These are phyloP conservation scores for Peromyscus maniculatus DNA, from an alignment of 2,113 vertebrate species.

Conservation along the genomic window DNA sequence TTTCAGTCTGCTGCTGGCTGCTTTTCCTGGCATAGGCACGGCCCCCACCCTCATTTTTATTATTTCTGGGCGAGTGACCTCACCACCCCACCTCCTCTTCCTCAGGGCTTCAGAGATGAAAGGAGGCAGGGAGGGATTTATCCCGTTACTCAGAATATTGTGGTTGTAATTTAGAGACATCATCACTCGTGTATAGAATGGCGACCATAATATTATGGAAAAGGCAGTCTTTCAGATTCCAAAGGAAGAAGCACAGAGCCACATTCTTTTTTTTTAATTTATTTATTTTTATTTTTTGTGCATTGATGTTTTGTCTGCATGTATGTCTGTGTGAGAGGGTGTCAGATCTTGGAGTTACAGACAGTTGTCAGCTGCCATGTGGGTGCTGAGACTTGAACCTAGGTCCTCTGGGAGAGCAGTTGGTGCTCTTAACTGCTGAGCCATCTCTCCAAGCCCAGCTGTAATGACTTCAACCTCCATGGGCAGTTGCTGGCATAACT, in stretches of 20 bases:
- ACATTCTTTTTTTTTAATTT: not conserved
- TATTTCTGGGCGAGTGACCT: slow-evolving; percentile 38
- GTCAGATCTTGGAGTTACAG: too few relatives aligned
- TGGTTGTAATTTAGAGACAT: slow-evolving; percentile 66
- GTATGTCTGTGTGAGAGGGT: too few relatives aligned
- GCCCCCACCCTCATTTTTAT: slow-evolving; percentile 8
- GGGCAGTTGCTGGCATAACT: slow-evolving; percentile 42
- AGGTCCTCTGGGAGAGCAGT: too few relatives aligned
- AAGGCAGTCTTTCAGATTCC: slow-evolving; percentile 54
- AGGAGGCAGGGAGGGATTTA: slow-evolving; percentile 49
- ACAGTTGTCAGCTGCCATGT: too few relatives aligned
- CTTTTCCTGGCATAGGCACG: slow-evolving; percentile 14
- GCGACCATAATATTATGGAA: slow-evolving; percentile 36
- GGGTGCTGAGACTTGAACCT: too few relatives aligned
- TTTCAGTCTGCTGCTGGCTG: slow-evolving; percentile 53
- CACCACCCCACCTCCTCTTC: not conserved
- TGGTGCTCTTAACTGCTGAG: not conserved
- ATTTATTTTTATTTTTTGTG: too few relatives aligned
- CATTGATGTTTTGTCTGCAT: too few relatives aligned
- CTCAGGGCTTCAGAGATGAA: slow-evolving; percentile 54
- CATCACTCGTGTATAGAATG: slow-evolving; percentile 57
- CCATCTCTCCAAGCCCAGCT: not conserved
- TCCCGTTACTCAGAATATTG: slow-evolving; percentile 43
- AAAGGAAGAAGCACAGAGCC: slow-evolving; percentile 30
- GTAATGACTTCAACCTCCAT: slow-evolving; percentile 7